Evolutionary conservation across 2,888 invertebrate genomes (phyloP), one percentile per base, ranked within the genome.

Genomic region (Pogonocherus hispidulus): DNA sequence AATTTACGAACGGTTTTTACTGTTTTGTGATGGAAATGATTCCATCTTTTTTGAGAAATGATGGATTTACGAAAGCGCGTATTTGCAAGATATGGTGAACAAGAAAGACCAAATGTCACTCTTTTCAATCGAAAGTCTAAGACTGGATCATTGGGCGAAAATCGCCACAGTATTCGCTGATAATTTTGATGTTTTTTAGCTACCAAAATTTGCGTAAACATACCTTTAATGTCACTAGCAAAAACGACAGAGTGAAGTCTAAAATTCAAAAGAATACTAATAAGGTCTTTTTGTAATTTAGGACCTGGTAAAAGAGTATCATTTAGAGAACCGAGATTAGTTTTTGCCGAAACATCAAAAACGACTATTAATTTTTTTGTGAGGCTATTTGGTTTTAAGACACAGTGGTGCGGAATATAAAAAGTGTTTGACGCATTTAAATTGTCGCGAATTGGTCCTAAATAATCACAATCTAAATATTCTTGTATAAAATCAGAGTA

Each of bases 111-210:
- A 47, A 47, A 47, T 1, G 47, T 18, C 8, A 47, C 47, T 22
- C 47, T 47, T 47, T 47, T 47, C 14, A 47, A 47, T 20, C 47
- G 19, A 22, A 20, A 47, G 19, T 47, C 47, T 19, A 3, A 11
- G 9, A 47, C 19, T 9, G 20, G 8, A 8, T 47, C 19, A 1
- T 8, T 20, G 9, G 20, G 47, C 8, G 19, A 47, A 20, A 47
- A 47, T 47, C 19, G 16, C 47, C 47, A 47, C 14, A 47, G 19
- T 19, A 47, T 41, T 55, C 62, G 59, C 35, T 63, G 41, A 54
- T 54, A 54, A n/a, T 54, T 9, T 22, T 8, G 27, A 35, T 54
- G 54, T 1, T 35, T 18, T 54, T 27, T n/a, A n/a, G 54, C 27
- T 16, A 54, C 27, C 8, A 35, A 22, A 54, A 54, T 54, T 54